phyloP scores from a whole-genome alignment of 2,797 vertebrate species.

The Hoplostethus atlanticus region DNA sequence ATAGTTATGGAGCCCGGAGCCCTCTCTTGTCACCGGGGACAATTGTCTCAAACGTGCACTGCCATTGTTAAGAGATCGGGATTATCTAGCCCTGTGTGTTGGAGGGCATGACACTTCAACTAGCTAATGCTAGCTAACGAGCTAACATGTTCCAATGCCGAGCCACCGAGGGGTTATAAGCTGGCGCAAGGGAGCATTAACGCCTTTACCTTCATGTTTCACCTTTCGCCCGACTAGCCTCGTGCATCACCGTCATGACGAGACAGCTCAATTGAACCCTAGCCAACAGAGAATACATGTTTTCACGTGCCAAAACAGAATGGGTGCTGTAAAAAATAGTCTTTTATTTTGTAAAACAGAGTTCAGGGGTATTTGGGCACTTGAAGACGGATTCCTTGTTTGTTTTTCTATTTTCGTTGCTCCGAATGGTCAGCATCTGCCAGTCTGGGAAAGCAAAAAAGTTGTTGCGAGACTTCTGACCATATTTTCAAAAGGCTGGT shows the following conservation, averaged over 20 bases:
- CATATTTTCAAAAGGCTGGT: constrained; percentile 68
- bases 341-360: not conserved
- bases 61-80: constrained; percentile 55
- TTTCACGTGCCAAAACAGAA: constrained; percentile 6
- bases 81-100: constrained; percentile 57
- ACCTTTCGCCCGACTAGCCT: constrained; percentile 55
- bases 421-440: constrained; percentile 73
- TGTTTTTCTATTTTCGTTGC: constrained; percentile 65
- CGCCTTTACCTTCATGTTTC: constrained; percentile 49
- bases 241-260: constrained; percentile 16
- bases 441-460: constrained; percentile 72
- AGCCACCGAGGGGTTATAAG: constrained; percentile 46
- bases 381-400: constrained; percentile 52
- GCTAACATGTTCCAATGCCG: constrained; percentile 70
- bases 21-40: constrained; percentile 5
- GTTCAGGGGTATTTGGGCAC: constrained; percentile 40
- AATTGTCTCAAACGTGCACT: constrained; percentile 34
- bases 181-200: constrained; percentile 44
- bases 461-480: constrained; percentile 73
- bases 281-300: constrained; percentile 19
- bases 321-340: not conserved
- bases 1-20: too few species aligned
- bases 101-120: constrained; percentile 63
- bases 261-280: constrained; percentile 24
- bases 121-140: not conserved